A percentile compares a stretch with the other conserved stretches of the same genome.
phyloP scores from a whole-genome alignment of 2,797 vertebrate species.

The Xiphorhynchus erythropygius region DNA sequence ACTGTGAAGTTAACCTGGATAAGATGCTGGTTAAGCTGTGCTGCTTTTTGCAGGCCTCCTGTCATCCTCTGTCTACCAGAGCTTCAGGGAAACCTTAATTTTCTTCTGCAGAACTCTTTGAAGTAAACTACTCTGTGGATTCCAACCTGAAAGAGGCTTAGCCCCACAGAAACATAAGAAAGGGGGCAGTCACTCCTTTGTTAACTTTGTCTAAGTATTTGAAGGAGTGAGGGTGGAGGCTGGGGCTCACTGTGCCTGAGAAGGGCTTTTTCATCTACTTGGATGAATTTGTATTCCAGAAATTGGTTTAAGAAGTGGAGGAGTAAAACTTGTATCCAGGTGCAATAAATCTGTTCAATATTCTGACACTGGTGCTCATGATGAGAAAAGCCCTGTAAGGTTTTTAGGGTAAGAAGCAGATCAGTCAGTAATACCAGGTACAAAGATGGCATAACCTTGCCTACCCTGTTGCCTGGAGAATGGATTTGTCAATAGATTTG shows the following conservation, averaged over 20 bases:
- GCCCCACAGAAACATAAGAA: neutral
- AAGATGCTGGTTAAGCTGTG: neutral
- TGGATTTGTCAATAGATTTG: neutral
- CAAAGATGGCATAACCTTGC: neutral
- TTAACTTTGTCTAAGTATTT: neutral
- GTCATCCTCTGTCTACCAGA: neutral
- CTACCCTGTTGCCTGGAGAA: neutral
- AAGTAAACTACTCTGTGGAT: neutral
- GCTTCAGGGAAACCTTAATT: neutral
- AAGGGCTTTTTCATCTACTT: neutral
- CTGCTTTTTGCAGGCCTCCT: neutral
- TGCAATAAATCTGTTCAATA: neutral
- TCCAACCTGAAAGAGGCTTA: neutral
- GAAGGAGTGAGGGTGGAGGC: neutral
- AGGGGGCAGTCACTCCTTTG: neutral
- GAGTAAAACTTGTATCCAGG: neutral
- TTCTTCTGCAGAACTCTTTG: neutral
- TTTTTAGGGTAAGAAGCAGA: neutral
- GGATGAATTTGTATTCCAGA: neutral
- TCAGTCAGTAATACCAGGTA: neutral
- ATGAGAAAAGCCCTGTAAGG: neutral
- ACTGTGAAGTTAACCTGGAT: neutral
- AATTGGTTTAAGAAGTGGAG: neutral
- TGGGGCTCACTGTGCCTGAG: neutral
- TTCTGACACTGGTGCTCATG: neutral